phyloP scores from a whole-genome alignment of 2,113 vertebrate species.

The Aythya baeri region DNA sequence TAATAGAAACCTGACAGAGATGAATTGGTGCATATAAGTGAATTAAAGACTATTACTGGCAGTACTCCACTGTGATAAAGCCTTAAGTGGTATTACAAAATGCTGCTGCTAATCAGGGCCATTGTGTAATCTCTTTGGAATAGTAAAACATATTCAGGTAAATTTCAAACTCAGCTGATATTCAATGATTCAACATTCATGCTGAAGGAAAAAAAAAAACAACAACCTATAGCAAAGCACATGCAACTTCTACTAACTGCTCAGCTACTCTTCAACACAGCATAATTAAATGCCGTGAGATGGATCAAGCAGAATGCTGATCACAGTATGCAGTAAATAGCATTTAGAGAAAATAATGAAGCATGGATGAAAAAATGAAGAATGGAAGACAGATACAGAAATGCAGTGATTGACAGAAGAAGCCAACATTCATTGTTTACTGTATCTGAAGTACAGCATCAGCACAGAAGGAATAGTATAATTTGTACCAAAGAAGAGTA shows the following conservation, averaged over 20 bases:
- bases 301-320: conserved; percentile 50
- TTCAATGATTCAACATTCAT: conserved; percentile 58
- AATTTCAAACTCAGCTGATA: conserved; percentile 67
- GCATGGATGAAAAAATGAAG: not conserved
- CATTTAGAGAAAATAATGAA: conserved; percentile 1
- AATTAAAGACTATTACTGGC: conserved; percentile 82
- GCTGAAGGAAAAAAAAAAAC: conserved; percentile 5
- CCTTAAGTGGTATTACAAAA: conserved; percentile 78
- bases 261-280: conserved; percentile 15
- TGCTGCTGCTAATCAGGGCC: conserved; percentile 65
- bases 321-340: not conserved
- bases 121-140: conserved; percentile 57
- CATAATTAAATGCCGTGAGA: conserved; percentile 40
- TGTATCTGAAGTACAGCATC: not conserved
- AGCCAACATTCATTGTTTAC: not conserved
- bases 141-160: conserved; percentile 64
- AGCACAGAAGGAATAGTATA: not conserved
- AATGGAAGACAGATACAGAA: not conserved
- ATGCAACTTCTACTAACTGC: conserved; percentile 31
- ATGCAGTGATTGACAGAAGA: not conserved
- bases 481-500: not conserved
- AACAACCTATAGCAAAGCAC: not conserved
- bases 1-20: conserved; percentile 77
- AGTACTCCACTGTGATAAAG: conserved; percentile 71
- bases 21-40: conserved; percentile 77